A percentile compares a stretch with the other conserved stretches of the same genome.
phyloP scores from a whole-genome alignment of 2,113 vertebrate genomes.

The Sisor rabdophorus region DNA sequence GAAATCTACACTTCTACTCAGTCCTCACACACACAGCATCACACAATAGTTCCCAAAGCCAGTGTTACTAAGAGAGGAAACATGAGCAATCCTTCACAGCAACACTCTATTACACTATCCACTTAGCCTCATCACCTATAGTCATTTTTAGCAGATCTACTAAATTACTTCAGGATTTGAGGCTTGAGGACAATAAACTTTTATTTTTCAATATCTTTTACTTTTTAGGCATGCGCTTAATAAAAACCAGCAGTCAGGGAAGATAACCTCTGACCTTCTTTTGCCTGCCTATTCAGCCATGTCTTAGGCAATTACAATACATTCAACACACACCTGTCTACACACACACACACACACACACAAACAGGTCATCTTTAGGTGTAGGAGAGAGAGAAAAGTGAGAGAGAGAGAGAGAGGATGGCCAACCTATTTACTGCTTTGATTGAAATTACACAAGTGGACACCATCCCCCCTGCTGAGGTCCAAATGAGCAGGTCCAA shows the following conservation, averaged over 20 bases:
- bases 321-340: constrained; percentile 24
- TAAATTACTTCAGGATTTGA: background rate
- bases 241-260: constrained; percentile 20
- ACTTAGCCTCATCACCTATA: background rate
- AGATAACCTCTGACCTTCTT: constrained; percentile 40
- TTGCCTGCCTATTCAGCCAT: constrained; percentile 16
- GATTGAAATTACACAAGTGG: constrained; percentile 61
- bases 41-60: background rate
- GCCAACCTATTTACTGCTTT: constrained; percentile 53
- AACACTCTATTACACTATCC: no score
- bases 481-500: constrained; percentile 73
- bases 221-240: constrained; percentile 4
- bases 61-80: background rate
- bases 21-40: background rate
- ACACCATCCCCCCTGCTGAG: constrained; percentile 62
- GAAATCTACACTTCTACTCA: background rate
- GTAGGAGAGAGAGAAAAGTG: constrained; percentile 22
- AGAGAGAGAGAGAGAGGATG: constrained; percentile 35
- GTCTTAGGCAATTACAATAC: constrained; percentile 22
- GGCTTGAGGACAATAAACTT: background rate
- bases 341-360: background rate
- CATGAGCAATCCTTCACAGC: background rate
- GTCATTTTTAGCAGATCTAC: background rate
- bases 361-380: no score
- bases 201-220: background rate